Percentiles rank a stretch among this genome's conserved stretches.
Conservation (phyloP, 1,140 invertebrate genomes). For the Camponotus vicinus region DNA sequence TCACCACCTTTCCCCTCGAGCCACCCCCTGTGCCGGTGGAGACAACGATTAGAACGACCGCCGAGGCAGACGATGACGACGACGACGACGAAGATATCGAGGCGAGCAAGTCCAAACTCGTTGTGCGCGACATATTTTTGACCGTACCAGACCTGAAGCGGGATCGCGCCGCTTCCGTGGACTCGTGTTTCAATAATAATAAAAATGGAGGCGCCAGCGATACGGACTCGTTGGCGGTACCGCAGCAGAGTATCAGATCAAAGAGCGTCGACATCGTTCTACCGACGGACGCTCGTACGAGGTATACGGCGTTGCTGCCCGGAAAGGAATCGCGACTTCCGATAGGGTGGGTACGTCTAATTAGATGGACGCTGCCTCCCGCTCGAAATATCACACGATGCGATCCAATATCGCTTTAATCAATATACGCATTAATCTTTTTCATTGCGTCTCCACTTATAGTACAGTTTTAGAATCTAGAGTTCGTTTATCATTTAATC, state of each 20-base stretch:
- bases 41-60: conserved; percentile 73
- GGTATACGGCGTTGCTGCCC: conserved; percentile 91
- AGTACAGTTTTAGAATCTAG: neutral
- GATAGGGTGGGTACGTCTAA: conserved; percentile 83
- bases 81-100: conserved; percentile 85
- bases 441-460: neutral
- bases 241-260: conserved; percentile 91
- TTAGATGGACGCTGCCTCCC: conserved; percentile 31
- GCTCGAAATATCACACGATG: neutral
- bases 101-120: conserved; percentile 76
- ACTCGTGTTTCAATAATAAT: conserved; percentile 92
- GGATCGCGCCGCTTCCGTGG: conserved; percentile 94
- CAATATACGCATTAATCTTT: neutral
- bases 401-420: neutral
- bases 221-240: conserved; percentile 89
- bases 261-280: conserved; percentile 96
- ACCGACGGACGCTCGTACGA: conserved; percentile 93
- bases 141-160: conserved; percentile 93
- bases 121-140: conserved; percentile 91
- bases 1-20: conserved; percentile 89
- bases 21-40: conserved; percentile 74
- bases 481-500: neutral
- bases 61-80: conserved; percentile 79
- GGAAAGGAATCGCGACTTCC: conserved; percentile 77
- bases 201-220: conserved; percentile 89